Evolutionary conservation across 2,888 invertebrate genomes (phyloP).

Genomic region (Minunthozetes semirufus): DNA sequence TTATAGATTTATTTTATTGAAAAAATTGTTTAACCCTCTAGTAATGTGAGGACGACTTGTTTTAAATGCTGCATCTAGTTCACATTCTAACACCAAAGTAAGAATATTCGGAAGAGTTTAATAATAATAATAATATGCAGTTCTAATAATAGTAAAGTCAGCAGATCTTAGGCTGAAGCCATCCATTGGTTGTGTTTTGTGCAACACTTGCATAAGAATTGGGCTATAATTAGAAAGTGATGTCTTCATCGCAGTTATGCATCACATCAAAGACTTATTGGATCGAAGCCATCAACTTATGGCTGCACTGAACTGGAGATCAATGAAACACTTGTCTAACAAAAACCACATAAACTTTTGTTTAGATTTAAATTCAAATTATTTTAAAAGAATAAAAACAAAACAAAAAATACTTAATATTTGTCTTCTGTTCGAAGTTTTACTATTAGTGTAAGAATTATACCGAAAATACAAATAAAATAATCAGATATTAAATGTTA

Average conservation of each 20-base stretch:
- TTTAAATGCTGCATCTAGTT: neutral
- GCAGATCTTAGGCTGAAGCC: neutral
- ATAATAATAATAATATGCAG: neutral
- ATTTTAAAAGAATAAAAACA: neutral
- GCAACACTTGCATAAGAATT: constrained; percentile 8
- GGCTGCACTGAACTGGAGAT: neutral
- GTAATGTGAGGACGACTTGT: too few relatives aligned
- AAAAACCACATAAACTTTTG: neutral
- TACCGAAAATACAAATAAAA: too few relatives aligned
- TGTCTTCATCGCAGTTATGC: constrained; percentile 5
- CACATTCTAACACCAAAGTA: neutral
- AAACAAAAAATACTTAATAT: neutral
- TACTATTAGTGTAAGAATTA: too few relatives aligned
- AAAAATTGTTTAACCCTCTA: too few relatives aligned
- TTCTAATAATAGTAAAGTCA: neutral
- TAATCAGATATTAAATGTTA: too few relatives aligned
- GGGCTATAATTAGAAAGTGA: constrained; percentile 26
- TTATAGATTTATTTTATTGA: too few relatives aligned
- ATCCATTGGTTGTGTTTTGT: neutral
- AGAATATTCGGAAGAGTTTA: neutral
- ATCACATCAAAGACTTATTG: constrained; percentile 4
- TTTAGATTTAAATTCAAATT: neutral
- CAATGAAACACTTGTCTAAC: neutral
- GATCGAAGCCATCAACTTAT: constrained; percentile 15
- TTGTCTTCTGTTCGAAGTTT: too few relatives aligned